Percentiles rank a stretch among this genome's conserved stretches.
phyloP scores from a whole-genome alignment of 2,888 invertebrate species.

The Apoda limacodes region DNA sequence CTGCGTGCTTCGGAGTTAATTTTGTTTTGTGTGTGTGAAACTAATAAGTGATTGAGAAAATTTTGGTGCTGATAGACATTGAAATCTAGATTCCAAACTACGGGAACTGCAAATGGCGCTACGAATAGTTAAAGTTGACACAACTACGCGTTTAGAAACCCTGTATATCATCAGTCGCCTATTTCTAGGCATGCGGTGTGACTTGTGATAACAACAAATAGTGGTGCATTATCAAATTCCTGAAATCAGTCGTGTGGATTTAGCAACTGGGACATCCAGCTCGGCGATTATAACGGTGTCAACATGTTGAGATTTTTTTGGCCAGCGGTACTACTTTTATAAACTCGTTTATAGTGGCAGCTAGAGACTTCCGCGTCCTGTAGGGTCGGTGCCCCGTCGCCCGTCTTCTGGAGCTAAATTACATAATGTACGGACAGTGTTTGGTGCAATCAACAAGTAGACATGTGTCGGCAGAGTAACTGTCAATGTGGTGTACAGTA shows the following conservation, averaged over 20 bases:
- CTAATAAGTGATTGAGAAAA: conserved; percentile 46
- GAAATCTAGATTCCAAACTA: conserved; percentile 58
- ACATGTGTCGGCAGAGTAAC: conserved; percentile 66
- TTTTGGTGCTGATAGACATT: conserved; percentile 54
- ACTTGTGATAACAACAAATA: conserved; percentile 54
- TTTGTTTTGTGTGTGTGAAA: conserved; percentile 53
- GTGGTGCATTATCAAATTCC: conserved; percentile 58
- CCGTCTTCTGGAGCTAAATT: conserved; percentile 66
- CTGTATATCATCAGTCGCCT: conserved; percentile 48
- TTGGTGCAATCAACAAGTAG: conserved; percentile 69
- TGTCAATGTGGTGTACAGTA: conserved; percentile 71
- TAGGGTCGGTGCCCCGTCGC: conserved; percentile 66
- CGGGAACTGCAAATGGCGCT: conserved; percentile 68
- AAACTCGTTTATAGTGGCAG: conserved; percentile 70
- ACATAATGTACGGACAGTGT: conserved; percentile 67
- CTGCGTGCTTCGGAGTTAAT: conserved; percentile 41
- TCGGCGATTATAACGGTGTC: conserved; percentile 71
- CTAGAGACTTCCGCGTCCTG: conserved; percentile 70
- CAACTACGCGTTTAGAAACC: conserved; percentile 68
- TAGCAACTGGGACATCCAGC: conserved; percentile 69
- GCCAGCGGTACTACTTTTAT: conserved; percentile 70
- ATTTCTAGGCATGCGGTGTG: conserved; percentile 53
- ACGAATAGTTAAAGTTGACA: conserved; percentile 68
- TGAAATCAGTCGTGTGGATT: conserved; percentile 52
- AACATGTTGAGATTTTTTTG: conserved; percentile 72